Percentiles rank a stretch among this genome's conserved stretches.
Evolutionary conservation across 1,140 invertebrate genomes (phyloP).

Genomic region (Dinothrombium tinctorium): DNA sequence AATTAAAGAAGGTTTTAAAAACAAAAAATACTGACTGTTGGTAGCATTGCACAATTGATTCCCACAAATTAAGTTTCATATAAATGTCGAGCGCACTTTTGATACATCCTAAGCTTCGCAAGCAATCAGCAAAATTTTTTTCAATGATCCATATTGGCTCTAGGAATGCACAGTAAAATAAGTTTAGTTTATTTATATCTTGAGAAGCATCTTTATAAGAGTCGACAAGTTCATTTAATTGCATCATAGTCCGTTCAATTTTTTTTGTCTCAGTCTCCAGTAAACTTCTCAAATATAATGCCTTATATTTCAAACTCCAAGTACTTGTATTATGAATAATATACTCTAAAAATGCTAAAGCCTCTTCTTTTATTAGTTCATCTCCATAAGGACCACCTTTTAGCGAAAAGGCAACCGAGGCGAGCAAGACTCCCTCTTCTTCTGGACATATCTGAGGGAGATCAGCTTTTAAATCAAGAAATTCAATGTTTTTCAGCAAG

Average conservation of each 20-base stretch:
- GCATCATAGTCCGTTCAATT: constrained; percentile 59
- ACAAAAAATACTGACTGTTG: constrained; percentile 21
- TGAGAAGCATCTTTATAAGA: constrained; percentile 20
- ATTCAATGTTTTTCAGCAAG: constrained; percentile 46
- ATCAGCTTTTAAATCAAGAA: constrained; percentile 28
- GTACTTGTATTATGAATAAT: constrained; percentile 20
- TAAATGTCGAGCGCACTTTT: constrained; percentile 69
- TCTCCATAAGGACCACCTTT: constrained; percentile 48
- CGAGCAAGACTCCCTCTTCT: constrained; percentile 52
- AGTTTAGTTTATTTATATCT: constrained; percentile 23
- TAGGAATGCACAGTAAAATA: constrained; percentile 27
- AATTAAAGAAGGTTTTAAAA: constrained; percentile 10
- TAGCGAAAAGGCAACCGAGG: constrained; percentile 35
- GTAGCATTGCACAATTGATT: constrained; percentile 75
- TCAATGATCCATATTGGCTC: constrained; percentile 46
- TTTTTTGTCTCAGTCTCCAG: constrained; percentile 48
- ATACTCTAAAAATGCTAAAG: constrained; percentile 36
- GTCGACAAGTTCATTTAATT: constrained; percentile 48
- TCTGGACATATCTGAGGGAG: constrained; percentile 34
- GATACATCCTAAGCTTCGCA: constrained; percentile 49
- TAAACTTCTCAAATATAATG: constrained; percentile 42
- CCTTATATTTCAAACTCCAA: constrained; percentile 39
- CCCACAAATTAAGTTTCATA: constrained; percentile 57
- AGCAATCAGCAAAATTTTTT: constrained; percentile 45
- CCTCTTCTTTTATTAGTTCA: constrained; percentile 47